Evolutionary conservation across 2,113 vertebrate genomes (phyloP).

Genomic region (Phalacrocorax aristotelis): DNA sequence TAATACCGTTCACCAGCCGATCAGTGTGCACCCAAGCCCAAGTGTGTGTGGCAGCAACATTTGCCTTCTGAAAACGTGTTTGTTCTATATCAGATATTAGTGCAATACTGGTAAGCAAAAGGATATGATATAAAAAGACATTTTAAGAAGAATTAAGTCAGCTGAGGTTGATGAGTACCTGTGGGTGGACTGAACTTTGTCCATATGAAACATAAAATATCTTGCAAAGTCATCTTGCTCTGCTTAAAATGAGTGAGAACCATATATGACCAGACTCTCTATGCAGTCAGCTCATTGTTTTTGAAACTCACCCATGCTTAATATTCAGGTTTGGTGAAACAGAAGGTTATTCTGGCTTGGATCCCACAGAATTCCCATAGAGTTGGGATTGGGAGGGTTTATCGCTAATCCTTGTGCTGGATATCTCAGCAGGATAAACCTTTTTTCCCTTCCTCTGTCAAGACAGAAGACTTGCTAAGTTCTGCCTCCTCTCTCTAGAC

Average conservation of each 20-base stretch:
- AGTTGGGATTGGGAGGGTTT: background rate
- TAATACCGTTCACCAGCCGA: background rate
- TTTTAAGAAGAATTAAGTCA: background rate
- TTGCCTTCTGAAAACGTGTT: background rate
- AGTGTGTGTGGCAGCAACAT: background rate
- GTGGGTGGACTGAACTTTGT: background rate
- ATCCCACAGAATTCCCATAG: background rate
- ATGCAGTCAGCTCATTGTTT: background rate
- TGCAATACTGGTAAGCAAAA: background rate
- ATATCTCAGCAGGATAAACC: background rate
- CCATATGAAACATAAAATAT: background rate
- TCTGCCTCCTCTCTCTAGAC: background rate
- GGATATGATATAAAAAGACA: background rate
- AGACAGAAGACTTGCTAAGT: background rate
- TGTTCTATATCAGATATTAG: background rate
- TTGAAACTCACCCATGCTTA: background rate
- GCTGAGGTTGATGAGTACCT: background rate
- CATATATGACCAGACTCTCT: background rate
- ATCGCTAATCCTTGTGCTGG: background rate
- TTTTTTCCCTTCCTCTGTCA: background rate
- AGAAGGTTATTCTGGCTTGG: background rate
- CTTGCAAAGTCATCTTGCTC: background rate
- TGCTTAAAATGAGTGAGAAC: background rate
- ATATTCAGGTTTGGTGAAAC: background rate
- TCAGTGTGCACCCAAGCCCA: background rate